These are phyloP conservation scores for Delichon dasypus DNA, from an alignment of 2,797 vertebrate species.

Conservation along the genomic window DNA sequence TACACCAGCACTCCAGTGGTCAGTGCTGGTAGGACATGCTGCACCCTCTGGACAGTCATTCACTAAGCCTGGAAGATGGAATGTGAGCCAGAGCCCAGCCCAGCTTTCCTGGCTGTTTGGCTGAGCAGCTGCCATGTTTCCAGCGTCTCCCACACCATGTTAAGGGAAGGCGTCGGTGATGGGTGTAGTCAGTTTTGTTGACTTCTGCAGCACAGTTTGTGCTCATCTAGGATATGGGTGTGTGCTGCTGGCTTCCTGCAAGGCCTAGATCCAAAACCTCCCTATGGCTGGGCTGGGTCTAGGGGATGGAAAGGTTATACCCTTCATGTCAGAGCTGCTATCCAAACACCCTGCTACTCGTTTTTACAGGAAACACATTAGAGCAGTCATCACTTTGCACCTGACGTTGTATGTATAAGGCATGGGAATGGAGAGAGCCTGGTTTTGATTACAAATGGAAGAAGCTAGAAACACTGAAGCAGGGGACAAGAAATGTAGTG, in stretches of 20 bases:
- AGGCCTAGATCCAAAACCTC: conserved; percentile 15
- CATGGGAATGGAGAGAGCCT: not conserved
- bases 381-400: not conserved
- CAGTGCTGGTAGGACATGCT: not conserved
- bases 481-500: not conserved
- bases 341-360: not conserved
- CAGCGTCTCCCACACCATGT: not conserved
- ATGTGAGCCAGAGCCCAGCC: not conserved
- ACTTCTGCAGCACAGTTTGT: not conserved
- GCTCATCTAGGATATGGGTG: conserved; percentile 58
- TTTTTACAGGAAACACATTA: not conserved
- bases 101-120: not conserved
- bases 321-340: not conserved
- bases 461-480: not conserved
- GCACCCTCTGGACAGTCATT: not conserved
- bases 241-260: conserved; percentile 43
- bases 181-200: not conserved
- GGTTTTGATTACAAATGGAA: not conserved
- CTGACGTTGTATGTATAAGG: not conserved
- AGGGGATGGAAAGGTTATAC: not conserved
- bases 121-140: conserved; percentile 5
- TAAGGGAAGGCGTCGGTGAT: not conserved
- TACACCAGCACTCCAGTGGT: not conserved
- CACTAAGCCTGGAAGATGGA: not conserved
- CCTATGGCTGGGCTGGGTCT: not conserved